Evolutionary conservation across 2,888 invertebrate species (phyloP).

Genomic region (Lydus trimaculatus): DNA sequence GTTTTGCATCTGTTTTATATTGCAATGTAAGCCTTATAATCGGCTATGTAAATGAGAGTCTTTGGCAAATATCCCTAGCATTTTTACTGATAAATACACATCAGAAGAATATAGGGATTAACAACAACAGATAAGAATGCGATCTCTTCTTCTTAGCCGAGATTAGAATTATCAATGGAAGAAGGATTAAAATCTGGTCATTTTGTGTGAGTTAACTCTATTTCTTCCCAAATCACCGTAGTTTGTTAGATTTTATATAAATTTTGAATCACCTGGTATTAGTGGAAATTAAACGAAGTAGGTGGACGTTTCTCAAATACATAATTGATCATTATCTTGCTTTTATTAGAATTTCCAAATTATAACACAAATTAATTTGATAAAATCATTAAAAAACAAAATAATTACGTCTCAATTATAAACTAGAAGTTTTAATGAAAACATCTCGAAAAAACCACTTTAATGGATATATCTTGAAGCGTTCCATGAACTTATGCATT

Average conservation of each 20-base stretch:
- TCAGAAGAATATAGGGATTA: background rate
- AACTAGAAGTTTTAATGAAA: background rate
- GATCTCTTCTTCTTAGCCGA: too few relatives aligned
- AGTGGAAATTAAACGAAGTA: background rate
- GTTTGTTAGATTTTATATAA: background rate
- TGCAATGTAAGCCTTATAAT: constrained; percentile 50
- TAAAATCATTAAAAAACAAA: background rate
- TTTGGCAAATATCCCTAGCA: constrained; percentile 30
- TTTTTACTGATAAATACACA: constrained; percentile 29
- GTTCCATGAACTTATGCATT: background rate
- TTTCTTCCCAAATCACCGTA: too few relatives aligned
- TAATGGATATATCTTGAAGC: background rate
- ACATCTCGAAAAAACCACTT: background rate
- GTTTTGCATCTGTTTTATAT: constrained; percentile 52
- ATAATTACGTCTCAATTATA: background rate
- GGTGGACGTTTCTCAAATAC: background rate
- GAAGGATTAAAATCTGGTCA: too few relatives aligned
- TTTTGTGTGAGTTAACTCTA: too few relatives aligned
- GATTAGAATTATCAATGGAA: too few relatives aligned
- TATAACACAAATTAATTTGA: background rate
- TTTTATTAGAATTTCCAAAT: background rate
- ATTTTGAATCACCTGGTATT: background rate
- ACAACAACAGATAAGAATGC: background rate
- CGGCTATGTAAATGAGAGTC: constrained; percentile 49
- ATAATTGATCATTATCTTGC: background rate